Evolutionary conservation across 1,140 invertebrate genomes (phyloP).

Genomic region (Drosophila tsacasi): DNA sequence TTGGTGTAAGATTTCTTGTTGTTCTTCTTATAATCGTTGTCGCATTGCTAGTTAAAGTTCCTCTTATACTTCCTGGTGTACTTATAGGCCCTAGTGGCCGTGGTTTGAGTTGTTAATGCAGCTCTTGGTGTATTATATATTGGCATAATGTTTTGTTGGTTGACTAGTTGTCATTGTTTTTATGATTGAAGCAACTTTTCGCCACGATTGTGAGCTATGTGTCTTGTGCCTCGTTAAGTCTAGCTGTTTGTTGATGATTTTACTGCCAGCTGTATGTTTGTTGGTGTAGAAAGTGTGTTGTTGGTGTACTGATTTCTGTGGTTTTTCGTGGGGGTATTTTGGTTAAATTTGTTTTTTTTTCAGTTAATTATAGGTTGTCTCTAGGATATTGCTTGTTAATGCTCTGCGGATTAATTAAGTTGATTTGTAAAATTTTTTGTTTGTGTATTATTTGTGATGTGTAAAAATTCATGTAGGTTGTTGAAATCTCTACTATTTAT

Average conservation of each 20-base stretch:
- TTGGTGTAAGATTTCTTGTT: slow-evolving; percentile 18
- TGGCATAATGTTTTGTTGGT: slow-evolving; percentile 4
- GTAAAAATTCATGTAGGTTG: not conserved
- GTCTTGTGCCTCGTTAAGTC: not conserved
- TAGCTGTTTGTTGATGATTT: not conserved
- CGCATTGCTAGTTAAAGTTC: not conserved
- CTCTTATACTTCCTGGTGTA: not conserved
- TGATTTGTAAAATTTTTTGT: not conserved
- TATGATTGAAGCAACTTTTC: not conserved
- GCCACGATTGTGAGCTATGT: not conserved
- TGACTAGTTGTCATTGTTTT: not conserved
- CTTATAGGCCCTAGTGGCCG: not conserved
- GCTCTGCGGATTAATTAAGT: not conserved
- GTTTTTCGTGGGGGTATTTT: not conserved
- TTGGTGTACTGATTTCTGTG: not conserved
- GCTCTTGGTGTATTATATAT: slow-evolving; percentile 3
- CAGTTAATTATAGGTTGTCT: not conserved
- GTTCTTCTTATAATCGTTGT: slow-evolving; percentile 10
- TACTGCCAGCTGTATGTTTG: not conserved
- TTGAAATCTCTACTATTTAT: not conserved
- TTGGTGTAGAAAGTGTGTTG: not conserved
- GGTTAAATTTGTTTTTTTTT: not conserved
- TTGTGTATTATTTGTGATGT: not conserved
- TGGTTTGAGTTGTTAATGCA: not conserved
- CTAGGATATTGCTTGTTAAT: not conserved